phyloP scores from a whole-genome alignment of 2,113 vertebrate species.

The Smithornis capensis region DNA sequence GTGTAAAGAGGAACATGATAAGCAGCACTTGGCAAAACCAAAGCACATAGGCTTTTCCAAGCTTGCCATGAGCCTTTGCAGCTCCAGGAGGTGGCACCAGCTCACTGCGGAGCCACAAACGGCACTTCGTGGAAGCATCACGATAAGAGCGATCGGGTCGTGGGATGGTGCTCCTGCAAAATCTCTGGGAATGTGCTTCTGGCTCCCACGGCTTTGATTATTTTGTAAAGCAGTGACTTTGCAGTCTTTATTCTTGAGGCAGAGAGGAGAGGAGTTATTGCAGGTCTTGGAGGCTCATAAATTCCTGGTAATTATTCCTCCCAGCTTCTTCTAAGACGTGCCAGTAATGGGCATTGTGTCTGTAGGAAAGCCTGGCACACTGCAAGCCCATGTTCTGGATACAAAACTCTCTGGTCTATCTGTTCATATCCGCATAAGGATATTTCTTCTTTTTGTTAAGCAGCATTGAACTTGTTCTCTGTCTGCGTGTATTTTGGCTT shows the following conservation, averaged over 20 bases:
- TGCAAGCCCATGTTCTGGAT: neutral
- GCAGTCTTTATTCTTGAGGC: neutral
- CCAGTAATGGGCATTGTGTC: neutral
- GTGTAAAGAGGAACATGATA: accelerated
- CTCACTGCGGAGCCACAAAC: neutral
- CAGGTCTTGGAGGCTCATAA: neutral
- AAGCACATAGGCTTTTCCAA: neutral
- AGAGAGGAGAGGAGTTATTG: neutral
- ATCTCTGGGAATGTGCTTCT: neutral
- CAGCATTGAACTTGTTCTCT: neutral
- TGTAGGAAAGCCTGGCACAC: neutral
- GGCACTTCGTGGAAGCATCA: accelerated
- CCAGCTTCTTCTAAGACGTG: neutral
- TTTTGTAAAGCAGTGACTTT: neutral
- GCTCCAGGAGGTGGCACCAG: constrained; percentile 49
- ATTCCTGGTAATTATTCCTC: neutral
- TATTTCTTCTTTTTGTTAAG: neutral
- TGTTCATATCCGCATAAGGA: neutral
- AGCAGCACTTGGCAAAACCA: neutral
- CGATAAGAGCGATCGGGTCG: accelerated
- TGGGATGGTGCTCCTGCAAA: neutral
- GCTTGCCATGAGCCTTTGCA: neutral
- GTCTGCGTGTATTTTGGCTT: neutral
- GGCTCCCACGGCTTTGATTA: neutral
- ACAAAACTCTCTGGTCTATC: neutral